Conservation (phyloP, 2,113 vertebrate genomes). For the Oxygymnocypris stewartii region DNA sequence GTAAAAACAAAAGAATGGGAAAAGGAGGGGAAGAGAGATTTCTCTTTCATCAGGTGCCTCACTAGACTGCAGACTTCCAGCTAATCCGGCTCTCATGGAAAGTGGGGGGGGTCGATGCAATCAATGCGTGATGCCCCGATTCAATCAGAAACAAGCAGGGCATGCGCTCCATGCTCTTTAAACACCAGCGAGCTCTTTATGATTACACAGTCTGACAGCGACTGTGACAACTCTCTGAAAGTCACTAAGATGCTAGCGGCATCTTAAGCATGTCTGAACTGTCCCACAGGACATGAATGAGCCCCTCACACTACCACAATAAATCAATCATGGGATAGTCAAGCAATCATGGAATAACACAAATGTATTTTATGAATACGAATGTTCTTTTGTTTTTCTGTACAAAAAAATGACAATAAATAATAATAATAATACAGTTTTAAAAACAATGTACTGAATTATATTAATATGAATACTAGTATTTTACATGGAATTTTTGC, state of each 20-base stretch:
- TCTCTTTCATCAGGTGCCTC: slow-evolving; percentile 45
- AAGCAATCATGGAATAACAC: neutral
- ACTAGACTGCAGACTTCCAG: slow-evolving; percentile 20
- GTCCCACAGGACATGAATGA: neutral
- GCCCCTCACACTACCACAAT: neutral
- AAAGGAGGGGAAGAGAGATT: neutral
- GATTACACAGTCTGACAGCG: slow-evolving; percentile 38
- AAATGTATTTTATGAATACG: neutral
- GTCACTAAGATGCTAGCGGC: neutral
- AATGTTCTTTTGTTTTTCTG: too few species aligned
- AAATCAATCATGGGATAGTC: neutral
- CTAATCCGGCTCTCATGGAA: slow-evolving; percentile 46
- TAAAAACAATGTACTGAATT: too few species aligned
- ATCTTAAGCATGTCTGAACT: neutral
- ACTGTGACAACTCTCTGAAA: slow-evolving; percentile 41
- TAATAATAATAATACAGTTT: too few species aligned
- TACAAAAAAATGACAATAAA: too few species aligned
- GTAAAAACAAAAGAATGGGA: slow-evolving; percentile 28
- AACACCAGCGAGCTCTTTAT: slow-evolving; percentile 40
- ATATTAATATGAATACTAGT: too few species aligned
- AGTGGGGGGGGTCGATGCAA: slow-evolving; percentile 43
- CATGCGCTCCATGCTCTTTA: slow-evolving; percentile 47
- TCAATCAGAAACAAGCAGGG: slow-evolving; percentile 50
- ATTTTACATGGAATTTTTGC: too few species aligned
- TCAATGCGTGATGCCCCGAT: slow-evolving; percentile 43